phyloP scores from a whole-genome alignment of 2,113 vertebrate genomes.

The Lichenostomus cassidix region DNA sequence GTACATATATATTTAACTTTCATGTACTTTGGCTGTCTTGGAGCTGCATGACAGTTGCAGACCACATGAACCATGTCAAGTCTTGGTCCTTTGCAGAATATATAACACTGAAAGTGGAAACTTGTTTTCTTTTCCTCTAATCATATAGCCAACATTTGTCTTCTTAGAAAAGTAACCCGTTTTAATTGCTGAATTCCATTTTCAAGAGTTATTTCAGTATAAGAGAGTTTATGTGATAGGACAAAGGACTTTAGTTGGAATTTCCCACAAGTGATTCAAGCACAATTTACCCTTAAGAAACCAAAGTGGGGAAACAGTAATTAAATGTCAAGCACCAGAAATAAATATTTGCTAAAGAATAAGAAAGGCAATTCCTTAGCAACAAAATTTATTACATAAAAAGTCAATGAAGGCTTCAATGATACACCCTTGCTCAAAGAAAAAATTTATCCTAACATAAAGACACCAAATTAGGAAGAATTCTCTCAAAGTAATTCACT shows the following conservation, averaged over 20 bases:
- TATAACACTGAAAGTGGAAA: not conserved
- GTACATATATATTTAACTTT: not conserved
- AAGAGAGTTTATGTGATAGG: not conserved
- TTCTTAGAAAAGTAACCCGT: not conserved
- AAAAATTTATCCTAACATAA: not conserved
- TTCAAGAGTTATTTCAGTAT: not conserved
- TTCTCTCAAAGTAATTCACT: not conserved
- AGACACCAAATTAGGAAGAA: not conserved
- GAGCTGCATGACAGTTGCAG: not conserved
- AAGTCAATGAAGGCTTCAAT: not conserved
- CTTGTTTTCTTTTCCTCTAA: not conserved
- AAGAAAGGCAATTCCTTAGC: not conserved
- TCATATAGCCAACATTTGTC: not conserved
- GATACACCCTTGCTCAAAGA: not conserved
- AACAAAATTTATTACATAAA: not conserved
- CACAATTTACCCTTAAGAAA: not conserved
- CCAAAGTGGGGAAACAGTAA: not conserved
- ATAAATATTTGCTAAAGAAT: conserved; percentile 24
- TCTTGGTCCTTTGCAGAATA: not conserved
- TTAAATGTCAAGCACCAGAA: conserved; percentile 11
- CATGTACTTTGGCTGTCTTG: not conserved
- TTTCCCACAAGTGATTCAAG: not conserved
- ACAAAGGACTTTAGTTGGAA: not conserved
- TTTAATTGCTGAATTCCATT: not conserved
- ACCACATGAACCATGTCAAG: not conserved